Percentiles rank a stretch among this genome's conserved stretches.
Evolutionary conservation across 2,888 invertebrate species (phyloP).

Genomic region (Phyllotreta cruciferae): DNA sequence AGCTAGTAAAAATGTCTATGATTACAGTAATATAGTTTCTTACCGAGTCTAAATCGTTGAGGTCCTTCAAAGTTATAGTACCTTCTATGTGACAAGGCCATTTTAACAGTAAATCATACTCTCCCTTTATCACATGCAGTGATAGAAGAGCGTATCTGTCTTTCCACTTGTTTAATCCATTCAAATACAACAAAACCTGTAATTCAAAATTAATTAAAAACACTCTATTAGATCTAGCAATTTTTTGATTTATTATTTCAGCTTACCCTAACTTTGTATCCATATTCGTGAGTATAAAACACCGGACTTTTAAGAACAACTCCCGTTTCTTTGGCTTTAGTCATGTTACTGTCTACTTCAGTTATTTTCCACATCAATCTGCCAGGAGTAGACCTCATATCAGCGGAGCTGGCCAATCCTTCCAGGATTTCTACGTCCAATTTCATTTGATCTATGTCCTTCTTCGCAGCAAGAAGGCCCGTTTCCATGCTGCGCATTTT

Average conservation of each 20-base stretch:
- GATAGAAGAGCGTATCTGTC: constrained; percentile 76
- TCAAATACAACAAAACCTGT: constrained; percentile 73
- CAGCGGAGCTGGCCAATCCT: constrained; percentile 43
- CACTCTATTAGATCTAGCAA: too few relatives aligned
- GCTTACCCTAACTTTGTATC: constrained; percentile 74
- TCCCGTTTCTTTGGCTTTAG: constrained; percentile 71
- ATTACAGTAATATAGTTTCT: constrained; percentile 25
- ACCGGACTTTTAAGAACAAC: constrained; percentile 70
- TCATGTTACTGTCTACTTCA: constrained; percentile 70
- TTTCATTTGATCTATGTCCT: constrained; percentile 60
- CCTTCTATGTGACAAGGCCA: constrained; percentile 78
- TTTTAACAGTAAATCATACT: constrained; percentile 73
- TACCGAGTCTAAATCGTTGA: constrained; percentile 51
- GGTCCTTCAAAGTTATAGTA: constrained; percentile 71
- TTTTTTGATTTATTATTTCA: too few relatives aligned
- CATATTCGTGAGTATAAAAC: constrained; percentile 74
- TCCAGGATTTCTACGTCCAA: constrained; percentile 62
- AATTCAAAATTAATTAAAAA: constrained; percentile 31
- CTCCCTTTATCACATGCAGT: constrained; percentile 71
- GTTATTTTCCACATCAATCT: constrained; percentile 72
- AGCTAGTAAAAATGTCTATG: too few relatives aligned
- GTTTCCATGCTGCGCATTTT: constrained; percentile 62
- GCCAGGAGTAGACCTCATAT: constrained; percentile 32
- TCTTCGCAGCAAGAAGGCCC: constrained; percentile 57
- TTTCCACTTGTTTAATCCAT: constrained; percentile 80